Percentiles rank a stretch among this genome's conserved stretches.
phyloP scores from a whole-genome alignment of 2,797 vertebrate genomes.

The Erpetoichthys calabaricus region DNA sequence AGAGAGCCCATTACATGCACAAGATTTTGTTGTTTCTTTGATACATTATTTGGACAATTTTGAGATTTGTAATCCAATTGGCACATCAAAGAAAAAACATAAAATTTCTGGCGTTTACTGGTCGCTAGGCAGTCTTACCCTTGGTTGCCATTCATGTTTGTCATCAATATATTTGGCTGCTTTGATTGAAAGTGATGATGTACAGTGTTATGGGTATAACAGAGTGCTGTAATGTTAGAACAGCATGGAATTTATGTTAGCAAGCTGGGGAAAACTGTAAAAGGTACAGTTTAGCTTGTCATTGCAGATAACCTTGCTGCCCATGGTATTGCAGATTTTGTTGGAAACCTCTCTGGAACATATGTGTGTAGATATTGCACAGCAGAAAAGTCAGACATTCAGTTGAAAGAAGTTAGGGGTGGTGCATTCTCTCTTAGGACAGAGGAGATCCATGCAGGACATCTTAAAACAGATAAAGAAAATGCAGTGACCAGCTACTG shows the following conservation, averaged over 20 bases:
- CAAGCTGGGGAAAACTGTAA: background rate
- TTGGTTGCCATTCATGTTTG: background rate
- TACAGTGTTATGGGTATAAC: background rate
- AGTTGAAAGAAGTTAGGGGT: slow-evolving; percentile 9
- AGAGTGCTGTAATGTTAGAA: background rate
- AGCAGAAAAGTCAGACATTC: slow-evolving; percentile 3
- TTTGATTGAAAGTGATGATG: background rate
- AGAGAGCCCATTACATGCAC: slow-evolving; percentile 10
- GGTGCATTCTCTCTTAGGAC: slow-evolving; percentile 4
- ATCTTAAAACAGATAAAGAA: slow-evolving; percentile 1
- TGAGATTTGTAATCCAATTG: slow-evolving; percentile 14
- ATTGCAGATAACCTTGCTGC: slow-evolving; percentile 16
- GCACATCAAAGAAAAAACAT: slow-evolving; percentile 13
- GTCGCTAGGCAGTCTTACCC: slow-evolving; percentile 1
- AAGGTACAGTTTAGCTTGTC: slow-evolving; percentile 18
- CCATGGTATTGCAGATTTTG: slow-evolving; percentile 16
- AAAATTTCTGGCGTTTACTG: slow-evolving; percentile 13
- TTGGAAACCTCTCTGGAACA: slow-evolving; percentile 17
- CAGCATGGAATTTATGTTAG: background rate
- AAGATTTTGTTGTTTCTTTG: slow-evolving; percentile 6
- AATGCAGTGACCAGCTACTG: slow-evolving; percentile 1
- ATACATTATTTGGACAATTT: slow-evolving; percentile 15
- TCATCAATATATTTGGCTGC: background rate
- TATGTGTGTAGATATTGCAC: slow-evolving; percentile 18
- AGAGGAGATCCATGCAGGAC: slow-evolving; percentile 5